Base-by-base conservation (phyloP, 2,888 invertebrate genomes). In the Clitarchus hookeri region DNA sequence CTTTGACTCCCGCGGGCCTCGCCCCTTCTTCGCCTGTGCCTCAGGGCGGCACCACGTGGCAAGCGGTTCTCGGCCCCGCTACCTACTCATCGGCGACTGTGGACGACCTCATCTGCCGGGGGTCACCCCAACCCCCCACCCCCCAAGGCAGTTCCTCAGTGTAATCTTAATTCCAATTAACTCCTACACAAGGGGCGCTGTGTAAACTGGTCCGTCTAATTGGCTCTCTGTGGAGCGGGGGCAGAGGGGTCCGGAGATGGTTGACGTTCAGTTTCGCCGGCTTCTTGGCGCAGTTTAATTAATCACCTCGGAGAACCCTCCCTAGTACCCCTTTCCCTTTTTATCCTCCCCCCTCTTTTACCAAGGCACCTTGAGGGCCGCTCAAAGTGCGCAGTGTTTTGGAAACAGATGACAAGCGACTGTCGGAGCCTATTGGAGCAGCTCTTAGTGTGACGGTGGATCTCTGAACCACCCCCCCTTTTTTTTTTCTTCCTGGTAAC, bases 81-180 rank as follows among this genome's bases (percentile, higher is more conserved):
- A 65, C 65, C 65, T 65, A 65, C 65, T 65, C 65, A n/a, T n/a
- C 65, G 65, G 65, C n/a, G 65, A 65, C 13, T 8, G 65, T 2
- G 16, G 65, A 65, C 65, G 65, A 65, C 65, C 65, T 65, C 65
- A 23, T 65, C 65, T n/a, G n/a, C 3, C 48, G 16, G 48, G 16
- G 48, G 12, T 48, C 48, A 48, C 65, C 8, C 65, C 65, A n/a
- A n/a, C 16, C n/a, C 65, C 23, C 0, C 65, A 6, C n/a, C n/a
- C n/a, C 23, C 16, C 65, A 65, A 1, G 19, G 23, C 65, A 65
- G n/a, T 23, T n/a, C 65, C 65, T 65, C 8, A 23, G 65, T n/a
- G 65, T 65, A n/a, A 65, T 65, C 65, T 65, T 65, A 65, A 65
- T 65, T 65, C 65, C 65, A 65, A 65, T 65, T 65, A 65, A 65